Evolutionary conservation across 2,888 invertebrate genomes (phyloP), one percentile per base, ranked within the genome.

Genomic region (Scaptomyza polygonia): DNA sequence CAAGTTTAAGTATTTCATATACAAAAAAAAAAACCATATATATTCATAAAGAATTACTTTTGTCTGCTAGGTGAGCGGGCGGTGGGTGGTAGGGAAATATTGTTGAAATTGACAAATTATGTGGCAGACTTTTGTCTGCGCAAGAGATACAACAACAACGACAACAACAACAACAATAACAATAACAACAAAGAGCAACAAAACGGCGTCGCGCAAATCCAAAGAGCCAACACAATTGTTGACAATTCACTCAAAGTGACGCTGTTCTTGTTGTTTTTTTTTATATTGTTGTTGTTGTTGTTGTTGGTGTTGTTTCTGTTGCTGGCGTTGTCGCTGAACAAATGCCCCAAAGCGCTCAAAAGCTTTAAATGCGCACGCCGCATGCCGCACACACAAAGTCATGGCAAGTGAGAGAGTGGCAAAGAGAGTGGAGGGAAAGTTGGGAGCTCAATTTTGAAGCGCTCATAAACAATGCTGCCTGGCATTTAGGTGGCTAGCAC

Each of bases 311-410:
- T 57, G 44, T 51, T 34, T 47, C 9, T 58, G 74, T 55, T 48
- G 76, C 53, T 65, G 71, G 70, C 77, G 68, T 78, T 80, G 82
- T 54, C 72, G 75, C 69, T 88, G 72, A 80, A 86, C 86, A 80
- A 88, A 82, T 84, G 87, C 84, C 84, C 88, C 86, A 88, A 84
- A 89, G 88, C 89, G 80, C 89, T 88, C 87, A 79, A 83, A 77
- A 82, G 83, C 80, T 85, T 89, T 85, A 86, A 79, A 88, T 74
- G 77, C 79, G 61, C 55, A 65, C 40, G 58, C 58, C 67, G 57
- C 52, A 42, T 27, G 32, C 36, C 49, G 42, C 32, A 45, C 27
- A 27, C 44, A 53, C 67, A 58, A 67, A 78, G 71, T 55, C 64
- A 58, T 14, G 36, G 36, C 14, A 8, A 34, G 34, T 34, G 5